A percentile compares a stretch with the other conserved stretches of the same genome.
Conservation (phyloP, 1,140 invertebrate species). For the Mactra quadrangularis region DNA sequence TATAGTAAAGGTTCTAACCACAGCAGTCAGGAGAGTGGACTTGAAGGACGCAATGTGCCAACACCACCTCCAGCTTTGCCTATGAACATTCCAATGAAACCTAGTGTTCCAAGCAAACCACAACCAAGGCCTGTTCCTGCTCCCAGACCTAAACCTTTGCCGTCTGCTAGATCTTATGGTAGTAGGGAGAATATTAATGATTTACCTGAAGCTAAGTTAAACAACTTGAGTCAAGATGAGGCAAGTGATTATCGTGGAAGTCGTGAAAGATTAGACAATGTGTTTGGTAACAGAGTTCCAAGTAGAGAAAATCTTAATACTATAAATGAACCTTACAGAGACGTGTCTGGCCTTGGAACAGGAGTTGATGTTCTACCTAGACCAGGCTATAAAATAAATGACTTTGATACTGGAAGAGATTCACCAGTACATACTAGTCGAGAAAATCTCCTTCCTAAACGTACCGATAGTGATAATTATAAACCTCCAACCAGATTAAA, state of each 20-base stretch:
- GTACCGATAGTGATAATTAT: slow-evolving; percentile 41
- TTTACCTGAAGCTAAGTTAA: slow-evolving; percentile 28
- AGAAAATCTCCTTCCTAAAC: slow-evolving; percentile 49
- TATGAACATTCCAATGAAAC: slow-evolving; percentile 52
- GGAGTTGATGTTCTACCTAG: slow-evolving; percentile 47
- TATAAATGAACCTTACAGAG: slow-evolving; percentile 26
- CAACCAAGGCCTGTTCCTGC: slow-evolving; percentile 48
- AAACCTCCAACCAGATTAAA: slow-evolving; percentile 7
- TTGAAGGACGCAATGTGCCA: slow-evolving; percentile 32
- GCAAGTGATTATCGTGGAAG: slow-evolving; percentile 50
- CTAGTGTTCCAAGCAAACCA: background rate
- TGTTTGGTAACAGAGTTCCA: slow-evolving; percentile 39
- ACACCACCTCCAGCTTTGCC: slow-evolving; percentile 63
- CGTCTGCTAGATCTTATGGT: slow-evolving; percentile 60
- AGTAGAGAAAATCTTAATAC: slow-evolving; percentile 42
- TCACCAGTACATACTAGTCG: slow-evolving; percentile 47
- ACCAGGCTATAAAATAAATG: background rate
- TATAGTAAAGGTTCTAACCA: background rate
- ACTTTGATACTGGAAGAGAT: slow-evolving; percentile 28
- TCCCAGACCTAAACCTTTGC: slow-evolving; percentile 61
- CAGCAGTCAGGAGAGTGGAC: slow-evolving; percentile 24
- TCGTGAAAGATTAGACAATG: slow-evolving; percentile 62
- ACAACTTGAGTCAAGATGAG: slow-evolving; percentile 56
- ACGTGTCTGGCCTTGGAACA: slow-evolving; percentile 12
- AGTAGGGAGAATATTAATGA: slow-evolving; percentile 49